These are phyloP conservation scores for Latrodectus elegans DNA, from an alignment of 2,888 invertebrate genomes.

Conservation along the genomic window DNA sequence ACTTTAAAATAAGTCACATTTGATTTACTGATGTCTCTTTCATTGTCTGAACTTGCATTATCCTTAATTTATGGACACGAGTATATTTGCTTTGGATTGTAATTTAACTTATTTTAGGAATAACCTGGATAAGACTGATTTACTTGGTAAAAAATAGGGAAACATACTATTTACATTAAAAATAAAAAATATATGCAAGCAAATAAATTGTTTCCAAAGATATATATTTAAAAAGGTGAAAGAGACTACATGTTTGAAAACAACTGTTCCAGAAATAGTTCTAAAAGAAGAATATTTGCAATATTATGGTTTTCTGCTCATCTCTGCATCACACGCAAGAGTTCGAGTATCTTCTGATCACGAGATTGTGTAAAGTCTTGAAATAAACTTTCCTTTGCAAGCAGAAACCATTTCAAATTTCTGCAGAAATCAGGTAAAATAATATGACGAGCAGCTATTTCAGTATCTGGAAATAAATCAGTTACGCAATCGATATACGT, in stretches of 20 bases:
- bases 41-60: too few species aligned
- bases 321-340: constrained; percentile 5
- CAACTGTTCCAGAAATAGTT: constrained; percentile 27
- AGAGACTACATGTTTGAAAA: neutral
- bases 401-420: constrained; percentile 2
- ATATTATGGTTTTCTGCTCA: constrained; percentile 6
- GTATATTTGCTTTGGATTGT: too few species aligned
- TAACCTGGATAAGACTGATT: too few species aligned
- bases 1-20: too few species aligned
- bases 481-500: constrained; percentile 8
- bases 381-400: neutral
- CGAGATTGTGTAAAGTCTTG: neutral
- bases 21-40: too few species aligned
- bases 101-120: too few species aligned
- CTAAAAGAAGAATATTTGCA: neutral
- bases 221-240: neutral
- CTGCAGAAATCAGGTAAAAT: neutral
- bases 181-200: too few species aligned
- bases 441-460: neutral
- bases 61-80: too few species aligned
- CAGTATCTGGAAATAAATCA: neutral
- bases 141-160: too few species aligned
- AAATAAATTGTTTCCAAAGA: too few species aligned
- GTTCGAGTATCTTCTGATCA: neutral
- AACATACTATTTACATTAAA: too few species aligned